Percentiles rank a stretch among this genome's conserved stretches.
Conservation (phyloP, 2,113 vertebrate genomes). For the Elephas maximus region DNA sequence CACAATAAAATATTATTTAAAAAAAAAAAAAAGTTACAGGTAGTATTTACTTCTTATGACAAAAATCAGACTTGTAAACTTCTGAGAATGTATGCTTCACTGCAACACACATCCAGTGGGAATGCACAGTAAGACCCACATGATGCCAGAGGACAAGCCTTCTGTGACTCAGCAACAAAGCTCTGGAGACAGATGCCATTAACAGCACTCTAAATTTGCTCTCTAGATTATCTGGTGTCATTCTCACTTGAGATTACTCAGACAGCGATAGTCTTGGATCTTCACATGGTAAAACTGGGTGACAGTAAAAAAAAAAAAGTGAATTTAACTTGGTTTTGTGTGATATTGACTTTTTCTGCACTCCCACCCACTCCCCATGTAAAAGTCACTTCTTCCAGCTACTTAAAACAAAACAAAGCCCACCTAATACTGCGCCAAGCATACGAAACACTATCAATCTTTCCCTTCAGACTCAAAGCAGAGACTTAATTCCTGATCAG, state of each 20-base stretch:
- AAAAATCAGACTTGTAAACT: background rate
- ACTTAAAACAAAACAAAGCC: slow-evolving; percentile 27
- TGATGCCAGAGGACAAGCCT: background rate
- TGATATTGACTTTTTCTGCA: background rate
- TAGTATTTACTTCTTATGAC: background rate
- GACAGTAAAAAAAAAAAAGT: background rate
- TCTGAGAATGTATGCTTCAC: background rate
- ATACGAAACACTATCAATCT: background rate
- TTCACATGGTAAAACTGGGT: background rate
- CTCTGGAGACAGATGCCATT: background rate
- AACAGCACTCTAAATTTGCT: background rate
- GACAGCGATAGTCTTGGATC: background rate
- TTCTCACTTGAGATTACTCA: background rate
- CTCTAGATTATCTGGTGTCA: background rate
- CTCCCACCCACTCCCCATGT: background rate
- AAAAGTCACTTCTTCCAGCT: background rate
- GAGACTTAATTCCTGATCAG: slow-evolving; percentile 1
- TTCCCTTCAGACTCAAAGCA: background rate
- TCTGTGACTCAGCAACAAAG: too few relatives aligned
- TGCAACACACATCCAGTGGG: background rate
- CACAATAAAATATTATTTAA: background rate
- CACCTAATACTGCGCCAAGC: background rate
- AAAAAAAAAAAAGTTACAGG: background rate
- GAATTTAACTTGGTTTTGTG: background rate
- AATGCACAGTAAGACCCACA: background rate